These are phyloP conservation scores for Sminthopsis crassicaudata DNA, from an alignment of 2,113 vertebrate species.

Conservation along the genomic window DNA sequence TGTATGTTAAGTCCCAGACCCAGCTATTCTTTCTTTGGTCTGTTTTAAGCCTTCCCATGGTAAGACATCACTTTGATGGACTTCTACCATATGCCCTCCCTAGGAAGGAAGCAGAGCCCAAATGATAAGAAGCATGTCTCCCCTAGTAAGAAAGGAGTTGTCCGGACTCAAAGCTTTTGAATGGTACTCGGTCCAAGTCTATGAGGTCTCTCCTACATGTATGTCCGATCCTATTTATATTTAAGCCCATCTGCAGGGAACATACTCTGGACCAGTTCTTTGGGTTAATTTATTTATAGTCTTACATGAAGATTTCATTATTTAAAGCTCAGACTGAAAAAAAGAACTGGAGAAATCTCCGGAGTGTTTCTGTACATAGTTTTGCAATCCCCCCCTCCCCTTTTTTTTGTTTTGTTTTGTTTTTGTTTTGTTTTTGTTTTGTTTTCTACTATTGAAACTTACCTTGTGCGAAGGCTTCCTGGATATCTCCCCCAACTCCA, in stretches of 20 bases:
- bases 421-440: too few relatives aligned
- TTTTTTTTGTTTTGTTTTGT: too few relatives aligned
- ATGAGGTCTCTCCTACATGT: neutral
- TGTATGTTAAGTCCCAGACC: neutral
- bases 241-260: neutral
- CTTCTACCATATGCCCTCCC: neutral
- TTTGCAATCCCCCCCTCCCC: neutral
- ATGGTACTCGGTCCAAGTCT: neutral
- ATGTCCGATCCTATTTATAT: neutral
- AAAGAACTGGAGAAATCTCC: neutral
- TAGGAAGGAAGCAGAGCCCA: conserved; percentile 7
- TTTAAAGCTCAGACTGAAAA: conserved; percentile 1
- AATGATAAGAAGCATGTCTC: conserved; percentile 4
- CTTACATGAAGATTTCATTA: neutral
- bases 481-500: conserved; percentile 90
- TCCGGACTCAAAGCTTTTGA: neutral
- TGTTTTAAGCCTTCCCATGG: neutral
- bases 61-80: neutral
- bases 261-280: neutral
- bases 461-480: conserved; percentile 95
- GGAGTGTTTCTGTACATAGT: neutral
- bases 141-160: neutral
- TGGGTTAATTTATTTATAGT: neutral
- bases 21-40: neutral
- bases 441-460: conserved; percentile 39